A percentile compares a stretch with the other conserved stretches of the same genome.
These are phyloP conservation scores for Ivindomyrus marchei DNA, from an alignment of 2,113 vertebrate species.

Conservation along the genomic window DNA sequence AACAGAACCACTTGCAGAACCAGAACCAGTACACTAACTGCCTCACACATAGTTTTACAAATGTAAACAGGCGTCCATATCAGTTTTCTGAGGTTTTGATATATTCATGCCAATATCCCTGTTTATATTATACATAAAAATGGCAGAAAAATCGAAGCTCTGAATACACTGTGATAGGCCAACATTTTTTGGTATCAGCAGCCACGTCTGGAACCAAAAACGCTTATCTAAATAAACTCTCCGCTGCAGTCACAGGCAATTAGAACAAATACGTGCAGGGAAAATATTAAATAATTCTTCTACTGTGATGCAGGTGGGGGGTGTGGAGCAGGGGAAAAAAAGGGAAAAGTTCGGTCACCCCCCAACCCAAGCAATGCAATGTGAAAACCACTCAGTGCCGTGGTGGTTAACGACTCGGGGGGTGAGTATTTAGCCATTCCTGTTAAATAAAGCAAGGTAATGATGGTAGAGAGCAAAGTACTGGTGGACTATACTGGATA, in stretches of 20 bases:
- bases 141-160: background rate
- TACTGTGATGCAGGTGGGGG: background rate
- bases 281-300: background rate
- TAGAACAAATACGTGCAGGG: slow-evolving; percentile 44
- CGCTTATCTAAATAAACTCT: slow-evolving; percentile 28
- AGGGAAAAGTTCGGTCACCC: background rate
- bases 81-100: background rate
- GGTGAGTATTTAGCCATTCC: background rate
- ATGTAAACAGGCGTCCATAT: background rate
- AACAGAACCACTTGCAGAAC: background rate
- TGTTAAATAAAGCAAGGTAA: background rate
- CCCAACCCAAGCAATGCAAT: background rate
- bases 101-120: background rate
- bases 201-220: slow-evolving; percentile 34
- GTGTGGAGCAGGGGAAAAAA: background rate
- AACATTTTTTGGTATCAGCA: slow-evolving; percentile 41
- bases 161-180: background rate
- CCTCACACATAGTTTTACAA: background rate
- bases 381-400: background rate
- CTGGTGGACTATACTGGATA: background rate
- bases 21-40: background rate
- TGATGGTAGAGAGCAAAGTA: background rate
- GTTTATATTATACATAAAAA: background rate
- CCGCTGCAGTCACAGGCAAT: slow-evolving; percentile 38
- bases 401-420: background rate